Evolutionary conservation across 1,140 invertebrate species (phyloP), one percentile per base, ranked within the genome.

Genomic region (Oscheius sp.): DNA sequence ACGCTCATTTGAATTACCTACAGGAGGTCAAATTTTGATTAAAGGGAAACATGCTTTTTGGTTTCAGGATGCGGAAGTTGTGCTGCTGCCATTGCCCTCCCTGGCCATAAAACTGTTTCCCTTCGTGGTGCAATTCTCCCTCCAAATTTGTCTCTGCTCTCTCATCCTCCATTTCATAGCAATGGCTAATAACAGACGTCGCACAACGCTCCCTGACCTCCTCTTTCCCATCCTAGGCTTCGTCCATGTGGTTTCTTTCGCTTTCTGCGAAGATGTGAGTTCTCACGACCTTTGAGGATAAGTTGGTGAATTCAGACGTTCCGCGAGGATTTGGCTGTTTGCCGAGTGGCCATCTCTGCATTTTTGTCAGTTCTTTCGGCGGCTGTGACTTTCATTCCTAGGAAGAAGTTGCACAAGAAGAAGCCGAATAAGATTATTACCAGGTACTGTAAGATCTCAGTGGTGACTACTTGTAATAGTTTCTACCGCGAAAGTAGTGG

Each of bases 351-450:
- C n/a, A 36, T 49, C 45, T 28, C 67, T 36, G 52, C 67, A 1
- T 59, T 68, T n/a, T 3, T 20, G 26, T 3, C 67, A 18, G 34
- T 55, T 23, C 13, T 68, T 32, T 29, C 67, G 26, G 38, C 55
- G 61, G 58, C 58, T 0, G 62, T 73, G 1, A 31, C 62, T 10
- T 7, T 73, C n/a, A 42, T 73, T 65, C 70, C 70, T 1, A 73
- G 70, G 31, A 73, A 73, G 38, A 28, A n/a, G n/a, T 13, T 64
- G 20, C 70, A 73, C 26, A 46, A 65, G n/a, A 65, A 59, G 29
- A 65, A 32, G 42, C 59, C 70, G 3, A 73, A 73, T 29, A 36
- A 45, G 13, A 38, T 65, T 1, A 29, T 73, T 38, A 49, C 61
- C 3, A 70, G 67, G 67, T 68, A 29, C n/a, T 3, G n/a, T 62